Conservation (phyloP, 2,113 vertebrate species). For the Anthoscopus minutus region DNA sequence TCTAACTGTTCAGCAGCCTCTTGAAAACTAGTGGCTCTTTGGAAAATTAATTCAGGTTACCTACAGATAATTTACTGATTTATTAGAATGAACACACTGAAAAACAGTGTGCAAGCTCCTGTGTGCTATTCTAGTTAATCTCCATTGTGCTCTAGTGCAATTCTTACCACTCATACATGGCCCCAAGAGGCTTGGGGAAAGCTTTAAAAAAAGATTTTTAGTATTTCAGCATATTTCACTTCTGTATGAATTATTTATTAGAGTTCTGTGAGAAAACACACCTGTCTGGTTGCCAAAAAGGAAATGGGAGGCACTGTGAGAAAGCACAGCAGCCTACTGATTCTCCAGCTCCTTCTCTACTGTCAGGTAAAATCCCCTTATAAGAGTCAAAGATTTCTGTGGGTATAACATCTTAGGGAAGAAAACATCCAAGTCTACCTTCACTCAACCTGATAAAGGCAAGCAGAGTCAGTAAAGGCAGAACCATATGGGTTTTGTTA, state of each 20-base stretch:
- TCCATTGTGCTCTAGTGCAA: fast-evolving
- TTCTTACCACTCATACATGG: neutral
- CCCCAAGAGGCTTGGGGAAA: neutral
- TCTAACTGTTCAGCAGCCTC: neutral
- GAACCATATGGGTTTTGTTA: neutral
- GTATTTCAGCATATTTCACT: neutral
- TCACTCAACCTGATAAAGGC: neutral
- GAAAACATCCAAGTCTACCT: neutral
- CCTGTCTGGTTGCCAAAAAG: neutral
- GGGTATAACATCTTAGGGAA: neutral
- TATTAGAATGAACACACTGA: neutral
- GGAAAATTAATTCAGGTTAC: neutral
- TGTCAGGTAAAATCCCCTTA: neutral
- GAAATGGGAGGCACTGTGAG: neutral
- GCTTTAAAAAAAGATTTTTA: neutral
- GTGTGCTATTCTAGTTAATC: neutral
- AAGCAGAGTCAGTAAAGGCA: neutral
- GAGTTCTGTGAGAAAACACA: neutral
- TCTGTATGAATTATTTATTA: neutral
- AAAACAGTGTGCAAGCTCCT: neutral
- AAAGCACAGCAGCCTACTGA: neutral
- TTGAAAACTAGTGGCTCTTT: neutral
- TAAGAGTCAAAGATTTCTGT: neutral
- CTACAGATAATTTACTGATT: neutral
- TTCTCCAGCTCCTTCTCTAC: neutral